Evolutionary conservation across 2,113 vertebrate species (phyloP).

Genomic region (Brevimyrus niger): DNA sequence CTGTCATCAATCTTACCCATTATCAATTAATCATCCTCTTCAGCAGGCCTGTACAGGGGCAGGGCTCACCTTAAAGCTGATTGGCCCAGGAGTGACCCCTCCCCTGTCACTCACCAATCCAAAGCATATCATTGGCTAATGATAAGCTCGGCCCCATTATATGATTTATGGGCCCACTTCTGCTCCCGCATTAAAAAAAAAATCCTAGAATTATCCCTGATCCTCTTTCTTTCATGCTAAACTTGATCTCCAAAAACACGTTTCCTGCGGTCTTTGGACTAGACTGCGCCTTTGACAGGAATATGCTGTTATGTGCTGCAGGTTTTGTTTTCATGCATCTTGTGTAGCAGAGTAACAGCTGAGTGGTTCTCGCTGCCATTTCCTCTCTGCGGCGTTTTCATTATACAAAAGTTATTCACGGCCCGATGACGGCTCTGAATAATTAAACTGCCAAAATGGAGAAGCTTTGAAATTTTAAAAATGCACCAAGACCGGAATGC

Average conservation of each 20-base stretch:
- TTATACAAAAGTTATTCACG: slow-evolving; percentile 51
- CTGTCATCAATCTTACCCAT: not conserved
- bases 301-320: not conserved
- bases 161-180: not conserved
- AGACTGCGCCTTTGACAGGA: not conserved
- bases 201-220: not conserved
- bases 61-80: not conserved
- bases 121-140: not conserved
- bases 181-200: not conserved
- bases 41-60: not conserved
- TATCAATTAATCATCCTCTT: not conserved
- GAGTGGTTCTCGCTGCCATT: slow-evolving; percentile 28
- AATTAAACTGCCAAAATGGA: slow-evolving; percentile 58
- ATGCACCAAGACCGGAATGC: not conserved
- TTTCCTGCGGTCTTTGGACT: not conserved
- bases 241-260: not conserved
- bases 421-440: slow-evolving; percentile 48
- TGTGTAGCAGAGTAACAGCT: not conserved
- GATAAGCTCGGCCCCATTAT: not conserved
- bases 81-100: not conserved
- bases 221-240: not conserved
- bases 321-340: not conserved
- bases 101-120: not conserved
- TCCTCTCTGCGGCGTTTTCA: slow-evolving; percentile 47
- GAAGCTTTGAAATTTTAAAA: slow-evolving; percentile 54